Evolutionary conservation across 1,140 invertebrate species (phyloP), one percentile per base, ranked within the genome.

Genomic region (Radopholus similis): DNA sequence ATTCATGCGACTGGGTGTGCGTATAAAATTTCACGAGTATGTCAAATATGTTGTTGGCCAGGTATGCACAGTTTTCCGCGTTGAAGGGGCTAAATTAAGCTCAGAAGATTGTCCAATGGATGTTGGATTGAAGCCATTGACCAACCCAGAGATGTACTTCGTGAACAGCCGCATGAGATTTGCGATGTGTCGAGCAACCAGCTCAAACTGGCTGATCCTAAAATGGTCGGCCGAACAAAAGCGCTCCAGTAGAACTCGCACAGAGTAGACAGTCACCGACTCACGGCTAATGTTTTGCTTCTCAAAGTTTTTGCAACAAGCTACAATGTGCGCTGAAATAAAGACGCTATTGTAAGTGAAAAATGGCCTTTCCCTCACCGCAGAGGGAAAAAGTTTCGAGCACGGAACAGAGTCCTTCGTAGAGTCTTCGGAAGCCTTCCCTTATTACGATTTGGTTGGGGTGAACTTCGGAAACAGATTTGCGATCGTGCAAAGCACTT

Each of bases 21-120:
- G 70, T 54, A n/a, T 73, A 11, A 58, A 70, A 72, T 32, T 68
- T 37, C 13, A 30, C 30, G 28, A 73, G 70, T 23, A 70, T 32
- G 28, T 55, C 32, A 57, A 37, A 70, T 26, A 70, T 21, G 42
- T 28, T 40, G 21, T 38, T 35, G 26, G 68, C 68, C 9, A 70
- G 70, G 38, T 70, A 57, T 1, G 56, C 28, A 13, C 65, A 71
- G 28, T 53, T 54, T 15, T 34, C 49, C 26, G 70, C 37, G n/a
- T 21, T 38, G 54, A 57, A 70, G 2, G 63, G 49, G 15, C 68
- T 70, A 32, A 47, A 66, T 26, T 65, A 32, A 32, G 47, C n/a
- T 30, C 35, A 60, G 11, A n/a, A 2, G 6, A 2, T 60, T 47
- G 38, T 53, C 1, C 15, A 2, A 2, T 35, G 23, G 11, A 2